A percentile compares a stretch with the other conserved stretches of the same genome.
phyloP scores from a whole-genome alignment of 2,797 vertebrate genomes.

The Decapterus maruadsi region DNA sequence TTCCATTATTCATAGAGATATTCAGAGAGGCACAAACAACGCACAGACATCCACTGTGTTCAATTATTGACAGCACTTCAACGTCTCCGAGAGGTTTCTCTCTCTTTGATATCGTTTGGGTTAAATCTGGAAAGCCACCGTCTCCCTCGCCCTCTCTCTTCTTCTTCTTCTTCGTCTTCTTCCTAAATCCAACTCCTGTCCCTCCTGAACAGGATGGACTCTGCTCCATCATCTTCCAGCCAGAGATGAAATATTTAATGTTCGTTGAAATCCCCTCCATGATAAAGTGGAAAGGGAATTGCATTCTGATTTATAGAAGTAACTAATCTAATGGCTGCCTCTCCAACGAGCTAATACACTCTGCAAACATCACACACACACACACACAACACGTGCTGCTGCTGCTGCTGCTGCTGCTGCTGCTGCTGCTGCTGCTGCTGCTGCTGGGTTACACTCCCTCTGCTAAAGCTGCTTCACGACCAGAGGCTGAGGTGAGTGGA shows the following conservation, averaged over 20 bases:
- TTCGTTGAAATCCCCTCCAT: conserved; percentile 24
- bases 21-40: conserved; percentile 57
- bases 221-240: not conserved
- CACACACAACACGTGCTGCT: not conserved
- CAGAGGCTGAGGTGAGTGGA: not conserved
- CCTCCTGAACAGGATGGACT: not conserved
- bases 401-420: not conserved
- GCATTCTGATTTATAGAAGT: conserved; percentile 1
- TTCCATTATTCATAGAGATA: conserved; percentile 69
- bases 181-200: conserved; percentile 16
- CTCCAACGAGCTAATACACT: conserved; percentile 9
- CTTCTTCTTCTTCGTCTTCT: conserved; percentile 22
- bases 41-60: conserved; percentile 49
- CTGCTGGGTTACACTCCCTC: not conserved
- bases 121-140: conserved; percentile 44
- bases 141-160: conserved; percentile 13
- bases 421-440: not conserved
- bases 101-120: conserved; percentile 53
- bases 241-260: conserved; percentile 16
- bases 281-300: conserved; percentile 1
- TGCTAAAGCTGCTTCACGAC: not conserved
- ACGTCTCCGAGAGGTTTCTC: conserved; percentile 42
- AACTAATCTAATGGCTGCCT: conserved; percentile 4
- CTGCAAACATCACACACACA: not conserved
- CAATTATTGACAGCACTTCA: conserved; percentile 66